Base-by-base conservation (phyloP, 2,113 vertebrate species). In the Athene cunicularia region DNA sequence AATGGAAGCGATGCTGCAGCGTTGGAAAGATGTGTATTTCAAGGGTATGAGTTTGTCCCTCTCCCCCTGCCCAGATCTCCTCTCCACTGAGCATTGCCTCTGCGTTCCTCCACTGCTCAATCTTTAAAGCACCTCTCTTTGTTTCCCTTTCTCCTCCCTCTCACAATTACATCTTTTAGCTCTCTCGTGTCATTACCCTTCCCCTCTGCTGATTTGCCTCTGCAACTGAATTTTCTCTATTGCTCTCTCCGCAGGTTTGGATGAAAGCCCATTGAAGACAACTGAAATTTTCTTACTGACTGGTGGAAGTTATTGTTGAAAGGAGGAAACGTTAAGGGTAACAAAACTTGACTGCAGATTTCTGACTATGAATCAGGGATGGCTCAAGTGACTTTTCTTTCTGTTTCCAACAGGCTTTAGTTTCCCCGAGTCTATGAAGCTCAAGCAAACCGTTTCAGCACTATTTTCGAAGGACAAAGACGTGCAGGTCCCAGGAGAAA, bases 191-290 rank as follows among this genome's bases (percentile, higher is more conserved):
- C 77, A 24, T 80, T 95, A 91, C 89, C 86, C 95, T 89, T 95
- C 80, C 66, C 62, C 74, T 89, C 84, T 73, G 89, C 76, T 88
- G 89, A 91, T 95, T 94, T 91, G 77, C 70, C 53, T 95, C 80
- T 88, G 77, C 70, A 91, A 85, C 84, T 66, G 86, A 58, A 75
- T 95, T 94, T 91, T 88, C 70, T 80, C 83, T 87, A 5, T 50
- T 72, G 58, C 81, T 94, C 15, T 96, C 81, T 95, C 89, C 18
- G 55, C 77, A 94, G 86, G 43, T 62, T 95, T 95, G 89, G 84
- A 90, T 91, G 74, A 94, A 94, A 97, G 80, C 80, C 77, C 59
- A 16, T 17, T 88, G 86, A 93, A 95, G 88, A 90, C 88, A 91
- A 91, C 43, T 24, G 66, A 84, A 73, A 87, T 83, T 71, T 95